Conservation (phyloP, 2,888 invertebrate species). For the Atrina japonica region DNA sequence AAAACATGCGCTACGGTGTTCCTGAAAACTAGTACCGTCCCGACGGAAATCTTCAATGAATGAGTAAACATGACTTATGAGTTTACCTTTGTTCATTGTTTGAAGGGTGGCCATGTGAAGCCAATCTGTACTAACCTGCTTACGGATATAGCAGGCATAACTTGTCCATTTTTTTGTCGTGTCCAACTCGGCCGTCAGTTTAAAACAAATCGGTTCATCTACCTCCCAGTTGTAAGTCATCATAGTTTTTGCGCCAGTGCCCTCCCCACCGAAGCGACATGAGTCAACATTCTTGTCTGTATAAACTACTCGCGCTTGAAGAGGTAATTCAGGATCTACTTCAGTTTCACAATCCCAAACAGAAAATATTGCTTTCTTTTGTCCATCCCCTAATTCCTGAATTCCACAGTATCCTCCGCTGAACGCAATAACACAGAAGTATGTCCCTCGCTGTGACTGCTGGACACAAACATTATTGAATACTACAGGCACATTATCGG, state of each 20-base stretch:
- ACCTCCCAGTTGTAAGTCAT: slow-evolving; percentile 12
- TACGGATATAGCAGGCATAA: slow-evolving; percentile 10
- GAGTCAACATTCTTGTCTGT: slow-evolving; percentile 7
- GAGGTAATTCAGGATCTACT: background rate
- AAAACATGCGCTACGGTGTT: slow-evolving; percentile 9
- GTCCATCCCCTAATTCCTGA: slow-evolving; percentile 10
- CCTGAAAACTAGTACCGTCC: slow-evolving; percentile 18
- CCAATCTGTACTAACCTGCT: background rate
- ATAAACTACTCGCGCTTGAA: slow-evolving; percentile 3
- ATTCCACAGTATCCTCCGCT: slow-evolving; percentile 16
- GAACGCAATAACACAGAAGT: slow-evolving; percentile 23
- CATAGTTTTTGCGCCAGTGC: slow-evolving; percentile 5
- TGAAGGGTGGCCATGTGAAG: slow-evolving; percentile 20
- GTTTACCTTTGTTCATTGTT: slow-evolving; percentile 13
- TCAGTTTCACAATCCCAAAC: slow-evolving; percentile 19
- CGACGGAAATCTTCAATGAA: slow-evolving; percentile 28
- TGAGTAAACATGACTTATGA: background rate
- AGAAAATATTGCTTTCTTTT: slow-evolving; percentile 17
- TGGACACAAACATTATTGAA: background rate
- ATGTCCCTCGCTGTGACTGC: slow-evolving; percentile 10
- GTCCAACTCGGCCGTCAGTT: slow-evolving; percentile 4
- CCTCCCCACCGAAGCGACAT: slow-evolving; percentile 13
- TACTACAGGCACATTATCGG: background rate
- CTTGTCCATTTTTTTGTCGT: background rate
- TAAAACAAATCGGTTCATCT: slow-evolving; percentile 5